A percentile compares a stretch with the other conserved stretches of the same genome.
Conservation (phyloP, 2,888 invertebrate species). For the Trichacis sp. region DNA sequence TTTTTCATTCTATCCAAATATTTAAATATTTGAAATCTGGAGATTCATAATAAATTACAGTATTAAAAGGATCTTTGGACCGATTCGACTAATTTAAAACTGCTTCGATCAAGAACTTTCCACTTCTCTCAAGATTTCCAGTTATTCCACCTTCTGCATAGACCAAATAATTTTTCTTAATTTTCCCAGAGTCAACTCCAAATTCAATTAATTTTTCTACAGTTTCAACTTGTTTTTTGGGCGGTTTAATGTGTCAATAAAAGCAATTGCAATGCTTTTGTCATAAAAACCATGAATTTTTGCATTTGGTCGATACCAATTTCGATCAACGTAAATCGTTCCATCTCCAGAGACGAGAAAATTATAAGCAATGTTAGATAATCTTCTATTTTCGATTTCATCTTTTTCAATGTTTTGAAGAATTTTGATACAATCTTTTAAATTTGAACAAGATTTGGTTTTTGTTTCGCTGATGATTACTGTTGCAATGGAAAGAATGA, state of each 20-base stretch:
- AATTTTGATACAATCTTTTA: too few relatives aligned
- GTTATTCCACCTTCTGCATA: slow-evolving; percentile 78
- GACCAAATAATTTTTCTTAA: slow-evolving; percentile 76
- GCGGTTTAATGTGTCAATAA: slow-evolving; percentile 79
- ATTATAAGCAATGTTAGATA: slow-evolving; percentile 71
- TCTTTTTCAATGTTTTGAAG: neutral
- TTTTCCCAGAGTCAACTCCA: slow-evolving; percentile 75
- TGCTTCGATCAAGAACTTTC: slow-evolving; percentile 75
- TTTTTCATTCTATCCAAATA: neutral
- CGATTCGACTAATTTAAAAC: slow-evolving; percentile 79
- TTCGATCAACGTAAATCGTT: slow-evolving; percentile 79
- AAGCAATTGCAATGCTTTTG: slow-evolving; percentile 78
- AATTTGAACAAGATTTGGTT: slow-evolving; percentile 58
- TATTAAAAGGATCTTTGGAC: slow-evolving; percentile 47
- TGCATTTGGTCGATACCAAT: slow-evolving; percentile 81
- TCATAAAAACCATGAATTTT: slow-evolving; percentile 78
- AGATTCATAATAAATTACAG: neutral
- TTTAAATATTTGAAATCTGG: neutral
- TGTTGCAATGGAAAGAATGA: too few relatives aligned
- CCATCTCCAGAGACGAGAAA: slow-evolving; percentile 86
- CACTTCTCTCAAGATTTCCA: slow-evolving; percentile 72
- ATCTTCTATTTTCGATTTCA: neutral
- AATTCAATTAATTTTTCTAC: slow-evolving; percentile 74
- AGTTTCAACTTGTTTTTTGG: slow-evolving; percentile 70
- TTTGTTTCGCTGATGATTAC: slow-evolving; percentile 57